Percentiles rank a stretch among this genome's conserved stretches.
These are phyloP conservation scores for Collichthys lucidus DNA, from an alignment of 2,113 vertebrate genomes.

Conservation along the genomic window DNA sequence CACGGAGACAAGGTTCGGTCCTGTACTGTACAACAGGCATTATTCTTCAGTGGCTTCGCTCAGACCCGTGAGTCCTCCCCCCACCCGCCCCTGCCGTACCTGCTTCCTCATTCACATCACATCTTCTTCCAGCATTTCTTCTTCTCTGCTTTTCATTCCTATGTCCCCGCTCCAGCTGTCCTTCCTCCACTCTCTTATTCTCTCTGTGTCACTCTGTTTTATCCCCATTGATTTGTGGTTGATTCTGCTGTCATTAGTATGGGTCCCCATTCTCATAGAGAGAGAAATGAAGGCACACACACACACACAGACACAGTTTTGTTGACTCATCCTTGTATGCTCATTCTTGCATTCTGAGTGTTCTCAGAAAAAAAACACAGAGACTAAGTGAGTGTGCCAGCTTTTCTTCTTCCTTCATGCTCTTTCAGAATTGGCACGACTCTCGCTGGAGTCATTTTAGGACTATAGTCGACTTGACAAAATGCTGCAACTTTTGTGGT, in stretches of 20 bases:
- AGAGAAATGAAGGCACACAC: conserved; percentile 31
- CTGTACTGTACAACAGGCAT: conserved; percentile 98
- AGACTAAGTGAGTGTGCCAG: conserved; percentile 35
- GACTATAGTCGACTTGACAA: conserved; percentile 24
- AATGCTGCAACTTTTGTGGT: conserved; percentile 42
- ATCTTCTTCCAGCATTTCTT: conserved; percentile 24
- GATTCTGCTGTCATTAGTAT: conserved; percentile 60
- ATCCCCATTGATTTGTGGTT: conserved; percentile 46
- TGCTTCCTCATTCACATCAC: conserved; percentile 33
- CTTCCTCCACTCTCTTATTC: conserved; percentile 28
- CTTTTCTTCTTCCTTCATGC: conserved; percentile 34
- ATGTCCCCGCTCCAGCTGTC: conserved; percentile 25
- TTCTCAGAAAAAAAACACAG: conserved; percentile 32
- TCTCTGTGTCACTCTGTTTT: conserved; percentile 25
- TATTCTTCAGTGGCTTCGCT: conserved; percentile 98
- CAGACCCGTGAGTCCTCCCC: conserved; percentile 91
- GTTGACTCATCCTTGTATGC: conserved; percentile 60
- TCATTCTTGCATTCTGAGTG: conserved; percentile 54
- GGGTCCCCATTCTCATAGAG: conserved; percentile 38
- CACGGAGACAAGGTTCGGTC: conserved; percentile 96
- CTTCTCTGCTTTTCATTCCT: neutral
- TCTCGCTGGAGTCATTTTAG: conserved; percentile 37
- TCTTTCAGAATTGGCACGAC: conserved; percentile 38
- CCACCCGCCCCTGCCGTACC: neutral
- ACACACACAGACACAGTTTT: conserved; percentile 33